Conservation (phyloP, 2,113 vertebrate species). For the Morphnarchus princeps region DNA sequence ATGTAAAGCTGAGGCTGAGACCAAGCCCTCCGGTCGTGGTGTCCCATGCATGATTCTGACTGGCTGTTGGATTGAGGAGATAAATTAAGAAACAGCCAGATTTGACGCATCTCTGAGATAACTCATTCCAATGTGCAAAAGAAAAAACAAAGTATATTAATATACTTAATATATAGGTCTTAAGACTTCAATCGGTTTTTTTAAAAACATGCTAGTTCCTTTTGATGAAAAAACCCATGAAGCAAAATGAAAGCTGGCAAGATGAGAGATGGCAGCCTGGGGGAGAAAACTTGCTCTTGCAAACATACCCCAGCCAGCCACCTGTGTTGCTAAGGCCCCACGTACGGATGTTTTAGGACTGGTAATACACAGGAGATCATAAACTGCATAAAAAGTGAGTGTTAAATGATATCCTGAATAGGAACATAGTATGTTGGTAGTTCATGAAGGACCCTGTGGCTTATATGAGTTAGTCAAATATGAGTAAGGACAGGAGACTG, state of each 20-base stretch:
- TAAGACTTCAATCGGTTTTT: neutral
- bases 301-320: neutral
- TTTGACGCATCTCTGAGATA: neutral
- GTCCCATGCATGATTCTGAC: neutral
- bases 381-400: neutral
- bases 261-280: neutral
- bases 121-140: neutral
- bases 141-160: neutral
- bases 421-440: neutral
- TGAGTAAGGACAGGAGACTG: neutral
- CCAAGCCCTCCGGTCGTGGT: accelerated
- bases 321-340: neutral
- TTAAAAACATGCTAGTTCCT: neutral
- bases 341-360: neutral
- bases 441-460: neutral
- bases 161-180: neutral
- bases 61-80: neutral
- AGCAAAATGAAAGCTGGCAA: neutral
- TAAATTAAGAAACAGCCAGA: neutral
- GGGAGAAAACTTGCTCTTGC: neutral
- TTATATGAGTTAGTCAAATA: neutral
- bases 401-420: neutral
- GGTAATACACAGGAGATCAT: neutral
- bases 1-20: neutral
- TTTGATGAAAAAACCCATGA: neutral